Evolutionary conservation across 2,797 vertebrate genomes (phyloP).

Genomic region (Phrynocephalus guinanensis): DNA sequence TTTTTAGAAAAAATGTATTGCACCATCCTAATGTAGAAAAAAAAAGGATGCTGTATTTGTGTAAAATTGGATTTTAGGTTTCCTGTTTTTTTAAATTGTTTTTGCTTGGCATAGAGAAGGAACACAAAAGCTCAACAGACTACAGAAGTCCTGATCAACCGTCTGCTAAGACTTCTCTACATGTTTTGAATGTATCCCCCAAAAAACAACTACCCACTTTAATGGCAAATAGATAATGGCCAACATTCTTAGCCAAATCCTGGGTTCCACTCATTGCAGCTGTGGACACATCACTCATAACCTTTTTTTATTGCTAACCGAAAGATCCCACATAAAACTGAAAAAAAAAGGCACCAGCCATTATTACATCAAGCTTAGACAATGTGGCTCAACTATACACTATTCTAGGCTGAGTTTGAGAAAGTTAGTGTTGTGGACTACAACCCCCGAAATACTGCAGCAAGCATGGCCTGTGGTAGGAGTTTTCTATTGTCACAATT

Average conservation of each 20-base stretch:
- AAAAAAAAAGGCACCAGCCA: neutral
- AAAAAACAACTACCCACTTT: neutral
- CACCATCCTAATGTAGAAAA: neutral
- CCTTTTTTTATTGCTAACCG: conserved; percentile 23
- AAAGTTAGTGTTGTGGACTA: neutral
- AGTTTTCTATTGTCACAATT: neutral
- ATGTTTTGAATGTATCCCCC: neutral
- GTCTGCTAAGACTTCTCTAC: neutral
- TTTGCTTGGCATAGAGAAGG: neutral
- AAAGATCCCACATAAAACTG: conserved; percentile 1
- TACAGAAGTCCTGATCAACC: neutral
- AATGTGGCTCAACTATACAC: neutral
- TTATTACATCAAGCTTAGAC: conserved; percentile 8
- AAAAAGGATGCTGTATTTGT: neutral
- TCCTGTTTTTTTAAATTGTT: neutral
- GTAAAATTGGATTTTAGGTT: neutral
- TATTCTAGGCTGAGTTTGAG: neutral
- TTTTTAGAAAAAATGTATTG: neutral
- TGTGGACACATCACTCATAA: neutral
- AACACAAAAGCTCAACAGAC: neutral
- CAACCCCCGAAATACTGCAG: neutral
- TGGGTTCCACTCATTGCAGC: too few relatives aligned
- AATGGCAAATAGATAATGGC: neutral
- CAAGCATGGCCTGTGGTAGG: neutral
- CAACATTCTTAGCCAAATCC: neutral